Conservation (phyloP, 2,888 invertebrate genomes). For the Blera fallax region DNA sequence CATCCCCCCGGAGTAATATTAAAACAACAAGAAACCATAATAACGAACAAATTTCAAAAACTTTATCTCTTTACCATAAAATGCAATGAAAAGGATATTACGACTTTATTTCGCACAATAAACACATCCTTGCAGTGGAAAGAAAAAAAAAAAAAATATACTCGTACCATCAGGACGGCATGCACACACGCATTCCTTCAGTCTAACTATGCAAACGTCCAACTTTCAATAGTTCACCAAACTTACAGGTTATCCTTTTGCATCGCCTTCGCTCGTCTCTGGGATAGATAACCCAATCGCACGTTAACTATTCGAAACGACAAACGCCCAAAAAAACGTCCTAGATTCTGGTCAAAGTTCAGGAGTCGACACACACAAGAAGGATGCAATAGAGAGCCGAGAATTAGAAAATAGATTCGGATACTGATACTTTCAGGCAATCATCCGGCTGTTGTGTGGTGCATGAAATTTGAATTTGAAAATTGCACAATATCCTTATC, state of each 20-base stretch:
- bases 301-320: conserved; percentile 16
- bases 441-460: background rate
- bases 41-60: conserved; percentile 2
- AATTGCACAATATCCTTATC: conserved; percentile 12
- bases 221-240: conserved; percentile 27
- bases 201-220: conserved; percentile 21
- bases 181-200: background rate
- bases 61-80: background rate
- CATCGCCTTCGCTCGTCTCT: background rate
- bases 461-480: background rate
- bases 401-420: conserved; percentile 6
- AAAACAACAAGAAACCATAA: conserved; percentile 13
- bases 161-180: too few species aligned
- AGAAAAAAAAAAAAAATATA: background rate
- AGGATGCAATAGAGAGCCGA: background rate
- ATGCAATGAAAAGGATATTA: conserved; percentile 31
- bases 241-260: background rate
- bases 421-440: background rate
- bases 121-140: background rate
- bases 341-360: conserved; percentile 7
- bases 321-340: background rate
- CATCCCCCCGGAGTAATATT: background rate
- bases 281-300: background rate
- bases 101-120: conserved; percentile 8
- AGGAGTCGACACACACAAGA: background rate